Conservation (phyloP, 1,140 invertebrate species). For the Trissolcus basalis region DNA sequence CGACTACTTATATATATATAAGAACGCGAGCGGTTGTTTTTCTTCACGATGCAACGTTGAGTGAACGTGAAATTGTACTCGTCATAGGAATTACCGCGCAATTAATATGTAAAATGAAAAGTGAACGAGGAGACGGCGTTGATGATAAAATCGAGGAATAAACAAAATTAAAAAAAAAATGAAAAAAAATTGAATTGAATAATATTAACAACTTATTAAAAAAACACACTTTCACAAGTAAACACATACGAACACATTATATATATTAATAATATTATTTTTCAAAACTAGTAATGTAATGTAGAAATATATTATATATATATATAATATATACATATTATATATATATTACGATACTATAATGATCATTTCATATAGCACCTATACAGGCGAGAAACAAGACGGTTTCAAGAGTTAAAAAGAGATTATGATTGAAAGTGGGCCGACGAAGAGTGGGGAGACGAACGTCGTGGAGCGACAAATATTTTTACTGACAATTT, state of each 20-base stretch:
- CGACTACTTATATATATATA: not conserved
- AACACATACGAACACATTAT: constrained; percentile 65
- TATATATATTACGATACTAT: constrained; percentile 69
- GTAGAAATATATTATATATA: constrained; percentile 71
- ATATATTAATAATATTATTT: constrained; percentile 76
- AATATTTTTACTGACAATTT: constrained; percentile 71
- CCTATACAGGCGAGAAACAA: constrained; percentile 64
- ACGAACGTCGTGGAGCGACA: constrained; percentile 56
- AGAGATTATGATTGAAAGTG: constrained; percentile 64
- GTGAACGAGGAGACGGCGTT: constrained; percentile 41
- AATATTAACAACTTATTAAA: constrained; percentile 59
- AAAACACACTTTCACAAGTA: constrained; percentile 54
- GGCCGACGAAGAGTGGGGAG: constrained; percentile 50
- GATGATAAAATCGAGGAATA: constrained; percentile 42
- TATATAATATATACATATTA: constrained; percentile 66
- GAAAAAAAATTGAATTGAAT: constrained; percentile 60
- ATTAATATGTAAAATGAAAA: constrained; percentile 61
- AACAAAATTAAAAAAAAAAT: not conserved
- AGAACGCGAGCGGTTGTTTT: constrained; percentile 15
- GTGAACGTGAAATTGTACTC: constrained; percentile 64
- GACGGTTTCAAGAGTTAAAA: constrained; percentile 61
- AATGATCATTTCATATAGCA: constrained; percentile 71
- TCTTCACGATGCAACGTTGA: constrained; percentile 53
- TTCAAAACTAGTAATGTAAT: constrained; percentile 75
- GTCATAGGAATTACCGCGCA: constrained; percentile 67